phyloP scores from a whole-genome alignment of 2,113 vertebrate genomes.

The Myrmophylax atrothorax region DNA sequence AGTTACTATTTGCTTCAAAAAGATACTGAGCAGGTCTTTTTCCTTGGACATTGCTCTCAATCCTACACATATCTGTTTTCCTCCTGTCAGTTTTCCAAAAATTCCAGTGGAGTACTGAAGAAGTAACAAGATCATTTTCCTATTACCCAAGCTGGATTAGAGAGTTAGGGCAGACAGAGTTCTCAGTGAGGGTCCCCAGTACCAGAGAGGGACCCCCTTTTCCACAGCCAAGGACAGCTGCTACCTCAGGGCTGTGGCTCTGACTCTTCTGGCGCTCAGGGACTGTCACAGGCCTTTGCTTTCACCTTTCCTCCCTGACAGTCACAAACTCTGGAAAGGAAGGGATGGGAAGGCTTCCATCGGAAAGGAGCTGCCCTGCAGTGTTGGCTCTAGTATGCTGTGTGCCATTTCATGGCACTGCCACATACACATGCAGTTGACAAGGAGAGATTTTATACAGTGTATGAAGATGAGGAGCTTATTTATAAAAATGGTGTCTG shows the following conservation, averaged over 20 bases:
- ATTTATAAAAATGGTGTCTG: background rate
- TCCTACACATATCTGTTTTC: background rate
- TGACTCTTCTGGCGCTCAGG: background rate
- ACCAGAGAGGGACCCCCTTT: background rate
- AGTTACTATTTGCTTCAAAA: background rate
- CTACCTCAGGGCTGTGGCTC: background rate
- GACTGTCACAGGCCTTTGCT: background rate
- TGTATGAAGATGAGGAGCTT: background rate
- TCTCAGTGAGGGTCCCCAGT: background rate
- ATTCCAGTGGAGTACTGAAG: background rate
- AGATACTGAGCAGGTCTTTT: background rate
- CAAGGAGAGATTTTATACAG: background rate
- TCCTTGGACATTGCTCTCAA: background rate
- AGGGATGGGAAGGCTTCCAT: background rate
- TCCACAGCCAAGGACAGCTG: background rate
- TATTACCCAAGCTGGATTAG: background rate
- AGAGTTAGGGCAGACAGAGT: background rate
- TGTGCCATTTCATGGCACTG: background rate
- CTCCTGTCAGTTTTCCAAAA: background rate
- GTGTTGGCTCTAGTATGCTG: background rate
- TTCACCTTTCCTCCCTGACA: background rate
- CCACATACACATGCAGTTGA: rapidly evolving
- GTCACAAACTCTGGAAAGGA: background rate
- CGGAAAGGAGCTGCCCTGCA: background rate
- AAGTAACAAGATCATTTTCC: background rate